Conservation (phyloP, 2,888 invertebrate genomes). For the Platycheirus albimanus region DNA sequence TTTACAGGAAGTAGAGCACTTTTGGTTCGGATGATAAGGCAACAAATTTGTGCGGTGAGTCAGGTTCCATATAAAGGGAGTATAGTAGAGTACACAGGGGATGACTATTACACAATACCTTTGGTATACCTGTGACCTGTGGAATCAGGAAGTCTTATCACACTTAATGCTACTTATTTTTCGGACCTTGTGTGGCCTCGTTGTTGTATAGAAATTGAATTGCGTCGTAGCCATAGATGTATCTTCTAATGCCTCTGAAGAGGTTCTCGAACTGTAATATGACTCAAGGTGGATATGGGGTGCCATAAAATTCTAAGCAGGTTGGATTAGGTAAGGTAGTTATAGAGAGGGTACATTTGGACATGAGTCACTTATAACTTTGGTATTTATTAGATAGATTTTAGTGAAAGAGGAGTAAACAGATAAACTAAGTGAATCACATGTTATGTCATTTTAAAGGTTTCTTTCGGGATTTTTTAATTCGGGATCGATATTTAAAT, state of each 20-base stretch:
- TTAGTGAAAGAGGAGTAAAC: not conserved
- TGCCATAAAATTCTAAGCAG: conserved; percentile 58
- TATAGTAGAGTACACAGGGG: too few species aligned
- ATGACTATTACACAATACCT: not conserved
- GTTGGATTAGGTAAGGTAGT: conserved; percentile 55
- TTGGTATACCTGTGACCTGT: conserved; percentile 20
- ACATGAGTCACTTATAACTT: conserved; percentile 48
- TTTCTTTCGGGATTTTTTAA: conserved; percentile 1
- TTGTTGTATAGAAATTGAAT: conserved; percentile 13
- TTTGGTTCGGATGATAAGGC: conserved; percentile 39
- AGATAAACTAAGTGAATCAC: conserved; percentile 16
- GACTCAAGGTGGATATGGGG: conserved; percentile 20
- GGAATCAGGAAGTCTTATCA: conserved; percentile 36
- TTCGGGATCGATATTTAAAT: not conserved
- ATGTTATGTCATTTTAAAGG: not conserved
- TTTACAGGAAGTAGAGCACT: conserved; percentile 61
- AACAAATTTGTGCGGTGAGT: conserved; percentile 39
- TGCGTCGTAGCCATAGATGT: too few species aligned
- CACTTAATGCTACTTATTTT: conserved; percentile 33
- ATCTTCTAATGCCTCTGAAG: conserved; percentile 4
- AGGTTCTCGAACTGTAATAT: conserved; percentile 24
- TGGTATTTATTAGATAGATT: conserved; percentile 7
- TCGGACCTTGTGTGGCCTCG: conserved; percentile 39
- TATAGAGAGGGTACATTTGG: conserved; percentile 17
- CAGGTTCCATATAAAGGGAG: conserved; percentile 42